These are phyloP conservation scores for Gymnothorax reevesii DNA, from an alignment of 2,797 vertebrate genomes.

Conservation along the genomic window DNA sequence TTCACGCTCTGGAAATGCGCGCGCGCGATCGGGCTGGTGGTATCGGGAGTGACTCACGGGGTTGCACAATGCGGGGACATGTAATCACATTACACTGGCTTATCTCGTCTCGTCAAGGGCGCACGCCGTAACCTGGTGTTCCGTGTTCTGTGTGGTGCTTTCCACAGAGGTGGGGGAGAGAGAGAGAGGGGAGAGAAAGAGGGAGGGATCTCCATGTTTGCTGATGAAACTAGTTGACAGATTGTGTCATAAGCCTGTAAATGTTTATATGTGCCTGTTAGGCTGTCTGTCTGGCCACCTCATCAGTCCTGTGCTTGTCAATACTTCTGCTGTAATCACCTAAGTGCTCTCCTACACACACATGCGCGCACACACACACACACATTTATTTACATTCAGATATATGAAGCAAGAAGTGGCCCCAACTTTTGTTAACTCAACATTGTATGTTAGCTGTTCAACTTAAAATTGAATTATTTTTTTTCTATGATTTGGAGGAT, in stretches of 20 bases:
- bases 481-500: too few relatives aligned
- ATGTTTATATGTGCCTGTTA: conserved; percentile 24
- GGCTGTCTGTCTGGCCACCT: conserved; percentile 20
- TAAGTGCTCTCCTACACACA: neutral
- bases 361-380: conserved; percentile 4
- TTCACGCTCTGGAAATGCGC: conserved; percentile 23
- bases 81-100: conserved; percentile 66
- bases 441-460: too few relatives aligned
- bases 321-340: neutral
- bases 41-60: conserved; percentile 65
- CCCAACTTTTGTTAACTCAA: too few relatives aligned
- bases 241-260: conserved; percentile 39
- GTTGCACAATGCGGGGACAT: conserved; percentile 62
- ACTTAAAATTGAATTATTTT: too few relatives aligned
- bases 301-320: neutral
- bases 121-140: conserved; percentile 54
- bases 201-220: conserved; percentile 36
- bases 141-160: conserved; percentile 50
- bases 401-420: neutral
- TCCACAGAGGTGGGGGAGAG: neutral
- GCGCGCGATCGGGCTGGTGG: conserved; percentile 37
- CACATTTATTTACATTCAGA: neutral
- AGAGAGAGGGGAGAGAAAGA: conserved; percentile 24
- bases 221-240: conserved; percentile 31
- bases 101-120: conserved; percentile 75